These are phyloP conservation scores for Conus canariensis DNA, from an alignment of 2,888 invertebrate species.

Conservation along the genomic window DNA sequence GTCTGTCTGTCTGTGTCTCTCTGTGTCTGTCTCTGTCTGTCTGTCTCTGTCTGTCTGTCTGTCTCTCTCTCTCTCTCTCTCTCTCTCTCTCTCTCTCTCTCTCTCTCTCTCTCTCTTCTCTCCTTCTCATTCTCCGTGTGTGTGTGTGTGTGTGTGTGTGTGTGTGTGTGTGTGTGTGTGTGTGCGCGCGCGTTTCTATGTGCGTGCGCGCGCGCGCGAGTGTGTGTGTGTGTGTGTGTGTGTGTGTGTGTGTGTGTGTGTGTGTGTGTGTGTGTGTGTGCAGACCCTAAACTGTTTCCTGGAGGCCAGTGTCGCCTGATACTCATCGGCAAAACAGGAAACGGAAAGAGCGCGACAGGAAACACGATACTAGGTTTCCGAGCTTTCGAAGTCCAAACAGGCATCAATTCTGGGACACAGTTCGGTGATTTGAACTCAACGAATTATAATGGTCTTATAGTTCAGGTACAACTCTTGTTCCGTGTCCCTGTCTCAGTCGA, in stretches of 20 bases:
- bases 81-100: too few relatives aligned
- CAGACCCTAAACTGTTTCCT: not conserved
- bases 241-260: not conserved
- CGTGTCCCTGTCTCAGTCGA: too few relatives aligned
- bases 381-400: not conserved
- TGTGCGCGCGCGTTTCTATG: too few relatives aligned
- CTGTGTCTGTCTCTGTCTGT: too few relatives aligned
- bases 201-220: too few relatives aligned
- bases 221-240: not conserved
- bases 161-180: too few relatives aligned
- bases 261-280: not conserved
- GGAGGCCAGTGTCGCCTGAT: slow-evolving; percentile 21
- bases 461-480: not conserved
- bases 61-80: too few relatives aligned
- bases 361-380: not conserved
- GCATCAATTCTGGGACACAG: not conserved
- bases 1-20: too few relatives aligned
- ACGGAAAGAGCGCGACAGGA: not conserved
- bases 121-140: too few relatives aligned
- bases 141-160: too few relatives aligned
- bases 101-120: too few relatives aligned
- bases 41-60: too few relatives aligned
- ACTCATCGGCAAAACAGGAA: slow-evolving; percentile 10
- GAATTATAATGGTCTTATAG: not conserved
- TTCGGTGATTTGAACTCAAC: not conserved